Conservation (phyloP, 2,113 vertebrate genomes). For the Poecile atricapillus region DNA sequence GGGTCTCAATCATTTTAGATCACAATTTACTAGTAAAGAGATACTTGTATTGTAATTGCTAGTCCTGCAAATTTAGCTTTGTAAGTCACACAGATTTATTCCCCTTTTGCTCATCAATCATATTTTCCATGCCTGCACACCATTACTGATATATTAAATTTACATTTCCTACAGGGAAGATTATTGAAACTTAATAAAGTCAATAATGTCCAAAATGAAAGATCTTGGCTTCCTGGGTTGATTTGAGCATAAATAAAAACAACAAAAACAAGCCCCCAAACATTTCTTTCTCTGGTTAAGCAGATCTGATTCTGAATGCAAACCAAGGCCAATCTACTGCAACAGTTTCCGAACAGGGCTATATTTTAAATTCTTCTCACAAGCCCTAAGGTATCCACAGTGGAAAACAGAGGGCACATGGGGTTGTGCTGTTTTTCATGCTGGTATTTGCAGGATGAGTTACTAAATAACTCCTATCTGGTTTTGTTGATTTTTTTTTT, state of each 20-base stretch:
- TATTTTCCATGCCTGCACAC: not conserved
- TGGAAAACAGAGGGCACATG: not conserved
- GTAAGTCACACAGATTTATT: conserved; percentile 1
- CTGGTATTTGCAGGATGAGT: not conserved
- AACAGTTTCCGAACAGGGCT: not conserved
- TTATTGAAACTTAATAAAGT: conserved; percentile 53
- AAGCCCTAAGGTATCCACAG: not conserved
- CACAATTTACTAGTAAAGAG: conserved; percentile 6
- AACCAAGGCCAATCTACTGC: not conserved
- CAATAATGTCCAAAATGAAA: conserved; percentile 32
- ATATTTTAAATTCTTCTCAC: not conserved
- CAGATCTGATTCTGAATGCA: not conserved
- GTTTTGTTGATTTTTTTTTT: not conserved
- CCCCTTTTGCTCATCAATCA: not conserved
- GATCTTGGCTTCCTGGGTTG: conserved; percentile 18
- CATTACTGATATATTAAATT: conserved; percentile 28
- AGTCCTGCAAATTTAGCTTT: conserved; percentile 9
- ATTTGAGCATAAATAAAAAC: conserved; percentile 38
- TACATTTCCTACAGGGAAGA: conserved; percentile 41
- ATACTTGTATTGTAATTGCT: not conserved
- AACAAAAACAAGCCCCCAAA: not conserved
- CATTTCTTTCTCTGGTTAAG: conserved; percentile 13
- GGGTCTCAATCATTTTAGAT: not conserved
- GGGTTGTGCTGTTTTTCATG: not conserved
- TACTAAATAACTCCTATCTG: conserved; percentile 29